Percentiles rank a stretch among this genome's conserved stretches.
Evolutionary conservation across 2,888 invertebrate species (phyloP).

Genomic region (Timema podura): DNA sequence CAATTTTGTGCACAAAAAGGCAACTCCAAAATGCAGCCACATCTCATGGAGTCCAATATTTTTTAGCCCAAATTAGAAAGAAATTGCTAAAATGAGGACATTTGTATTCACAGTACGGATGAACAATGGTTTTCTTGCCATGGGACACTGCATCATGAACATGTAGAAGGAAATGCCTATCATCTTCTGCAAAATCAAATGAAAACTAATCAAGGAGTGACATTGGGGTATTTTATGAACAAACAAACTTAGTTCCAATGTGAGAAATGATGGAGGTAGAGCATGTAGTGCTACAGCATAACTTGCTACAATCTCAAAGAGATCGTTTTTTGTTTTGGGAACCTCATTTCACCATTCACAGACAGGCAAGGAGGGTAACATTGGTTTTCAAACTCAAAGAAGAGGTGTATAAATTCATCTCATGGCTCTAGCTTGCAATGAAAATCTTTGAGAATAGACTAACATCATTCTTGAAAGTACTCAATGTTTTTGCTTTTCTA

Average conservation of each 20-base stretch:
- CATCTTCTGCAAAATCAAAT: not conserved
- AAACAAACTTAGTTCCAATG: not conserved
- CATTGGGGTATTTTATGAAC: not conserved
- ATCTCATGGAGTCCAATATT: constrained; percentile 3
- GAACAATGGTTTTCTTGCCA: not conserved
- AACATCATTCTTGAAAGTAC: not conserved
- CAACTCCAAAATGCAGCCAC: constrained; percentile 16
- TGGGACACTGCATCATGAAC: not conserved
- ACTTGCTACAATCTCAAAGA: too few species aligned
- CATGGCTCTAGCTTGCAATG: not conserved
- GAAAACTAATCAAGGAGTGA: not conserved
- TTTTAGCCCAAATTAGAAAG: constrained; percentile 9
- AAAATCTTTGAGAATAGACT: constrained; percentile 6
- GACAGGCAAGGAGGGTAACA: too few species aligned
- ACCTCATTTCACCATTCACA: too few species aligned
- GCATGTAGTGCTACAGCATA: not conserved
- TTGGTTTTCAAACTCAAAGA: too few species aligned
- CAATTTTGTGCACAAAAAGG: constrained; percentile 16
- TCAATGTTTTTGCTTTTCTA: not conserved
- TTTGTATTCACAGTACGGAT: not conserved
- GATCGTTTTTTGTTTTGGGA: too few species aligned
- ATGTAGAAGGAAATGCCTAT: not conserved
- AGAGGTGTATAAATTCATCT: not conserved
- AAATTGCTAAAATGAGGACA: constrained; percentile 17
- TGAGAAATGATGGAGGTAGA: not conserved